Percentiles rank a stretch among this genome's conserved stretches.
Evolutionary conservation across 2,888 invertebrate genomes (phyloP).

Genomic region (Leptothorax acervorum): DNA sequence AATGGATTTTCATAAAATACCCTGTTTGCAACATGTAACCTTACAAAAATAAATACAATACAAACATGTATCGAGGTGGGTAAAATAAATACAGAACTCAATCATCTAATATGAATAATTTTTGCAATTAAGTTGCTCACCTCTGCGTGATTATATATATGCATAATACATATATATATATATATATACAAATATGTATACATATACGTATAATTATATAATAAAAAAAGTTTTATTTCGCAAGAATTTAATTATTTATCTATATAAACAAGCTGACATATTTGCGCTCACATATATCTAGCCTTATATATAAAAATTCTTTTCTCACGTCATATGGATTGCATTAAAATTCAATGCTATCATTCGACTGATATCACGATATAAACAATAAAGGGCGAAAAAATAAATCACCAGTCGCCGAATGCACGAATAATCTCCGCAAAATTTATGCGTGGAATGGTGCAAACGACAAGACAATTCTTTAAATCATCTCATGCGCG

Average conservation of each 20-base stretch:
- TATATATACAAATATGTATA: not conserved
- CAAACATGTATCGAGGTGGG: too few relatives aligned
- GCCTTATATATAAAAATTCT: not conserved
- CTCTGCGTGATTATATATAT: not conserved
- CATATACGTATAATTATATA: not conserved
- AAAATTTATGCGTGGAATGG: slow-evolving; percentile 42
- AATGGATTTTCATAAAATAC: slow-evolving; percentile 11
- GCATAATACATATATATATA: not conserved
- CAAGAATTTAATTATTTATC: slow-evolving; percentile 5
- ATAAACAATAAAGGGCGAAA: slow-evolving; percentile 1
- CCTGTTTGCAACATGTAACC: not conserved
- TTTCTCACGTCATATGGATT: not conserved
- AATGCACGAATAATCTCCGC: slow-evolving; percentile 32
- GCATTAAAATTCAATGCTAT: slow-evolving; percentile 20
- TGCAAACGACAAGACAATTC: slow-evolving; percentile 52
- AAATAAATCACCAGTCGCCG: slow-evolving; percentile 32
- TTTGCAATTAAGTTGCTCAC: not conserved
- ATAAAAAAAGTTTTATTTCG: not conserved
- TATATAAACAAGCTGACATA: not conserved
- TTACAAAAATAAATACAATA: not conserved
- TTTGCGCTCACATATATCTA: too few relatives aligned
- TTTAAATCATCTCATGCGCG: slow-evolving; percentile 41
- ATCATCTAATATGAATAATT: not conserved
- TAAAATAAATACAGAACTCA: not conserved
- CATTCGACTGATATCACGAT: slow-evolving; percentile 15